These are phyloP conservation scores for Procavia capensis DNA, from an alignment of 2,113 vertebrate species.

Conservation along the genomic window DNA sequence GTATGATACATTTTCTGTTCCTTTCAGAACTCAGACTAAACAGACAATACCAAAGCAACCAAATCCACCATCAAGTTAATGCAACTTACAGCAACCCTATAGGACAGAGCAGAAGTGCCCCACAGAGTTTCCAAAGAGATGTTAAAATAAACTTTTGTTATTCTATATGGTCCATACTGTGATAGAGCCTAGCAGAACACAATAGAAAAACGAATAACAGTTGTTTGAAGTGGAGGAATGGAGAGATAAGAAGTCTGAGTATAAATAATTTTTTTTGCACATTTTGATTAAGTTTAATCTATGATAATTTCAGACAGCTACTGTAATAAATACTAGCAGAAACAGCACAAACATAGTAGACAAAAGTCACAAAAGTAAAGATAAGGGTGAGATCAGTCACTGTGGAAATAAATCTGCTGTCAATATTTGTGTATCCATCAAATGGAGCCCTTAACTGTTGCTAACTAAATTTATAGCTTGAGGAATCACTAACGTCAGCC, in stretches of 20 bases:
- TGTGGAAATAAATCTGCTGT: conserved; percentile 4
- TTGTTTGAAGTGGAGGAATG: background rate
- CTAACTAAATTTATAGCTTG: background rate
- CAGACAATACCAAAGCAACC: too few relatives aligned
- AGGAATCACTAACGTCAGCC: background rate
- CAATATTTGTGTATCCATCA: background rate
- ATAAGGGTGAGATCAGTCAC: background rate
- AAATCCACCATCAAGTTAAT: too few relatives aligned
- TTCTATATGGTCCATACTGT: background rate
- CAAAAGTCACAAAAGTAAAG: background rate
- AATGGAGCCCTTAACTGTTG: background rate
- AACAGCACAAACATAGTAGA: background rate
- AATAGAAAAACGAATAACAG: background rate
- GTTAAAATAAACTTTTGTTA: background rate
- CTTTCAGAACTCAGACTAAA: background rate
- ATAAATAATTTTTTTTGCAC: background rate
- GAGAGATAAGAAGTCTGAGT: background rate
- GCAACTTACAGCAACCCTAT: too few relatives aligned
- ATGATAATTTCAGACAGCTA: background rate
- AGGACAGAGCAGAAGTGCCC: too few relatives aligned
- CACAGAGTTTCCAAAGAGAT: too few relatives aligned
- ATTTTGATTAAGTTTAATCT: background rate
- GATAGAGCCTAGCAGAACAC: background rate
- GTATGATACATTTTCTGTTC: background rate
- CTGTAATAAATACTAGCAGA: background rate